Base-by-base conservation (phyloP, 1,140 invertebrate genomes). In the Scaptomyza hsui region DNA sequence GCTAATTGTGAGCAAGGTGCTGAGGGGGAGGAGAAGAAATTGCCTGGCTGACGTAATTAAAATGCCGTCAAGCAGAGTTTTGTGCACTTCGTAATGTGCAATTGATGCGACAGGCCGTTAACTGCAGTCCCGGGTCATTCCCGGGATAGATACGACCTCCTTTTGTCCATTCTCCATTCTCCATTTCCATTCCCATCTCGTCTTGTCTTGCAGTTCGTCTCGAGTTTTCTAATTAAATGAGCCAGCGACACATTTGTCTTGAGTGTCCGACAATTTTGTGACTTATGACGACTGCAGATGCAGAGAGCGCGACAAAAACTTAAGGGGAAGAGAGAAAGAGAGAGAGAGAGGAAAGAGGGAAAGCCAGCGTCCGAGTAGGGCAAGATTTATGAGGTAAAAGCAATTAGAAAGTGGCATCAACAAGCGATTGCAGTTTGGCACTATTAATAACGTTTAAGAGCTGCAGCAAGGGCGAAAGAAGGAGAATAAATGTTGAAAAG, bases 321-420 rank as follows among this genome's bases (percentile, higher is more conserved):
- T n/a, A n/a, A n/a, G n/a, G n/a, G n/a, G n/a, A n/a, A 24, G 24
- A 24, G 24, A 24, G 62, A 57, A 24, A 24, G 29, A 37, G 49
- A 9, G 19, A 10, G 26, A 29, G 18, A n/a, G 16, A 15, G 18
- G 39, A 47, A 55, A 44, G 15, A 21, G 24, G 24, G 24, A 59
- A 44, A 52, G 32, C 29, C 48, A 48, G 60, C 39, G 16, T 55
- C 41, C 51, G 61, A 56, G 59, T 39, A 47, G 21, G 49, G 19
- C 39, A 62, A 85, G 81, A 85, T 85, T 85, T 85, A 85, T 85
- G 81, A 85, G 81, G 81, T 85, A 85, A 81, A 85, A 81, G 81
- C 81, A 85, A 85, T 85, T 85, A 85, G 81, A 86, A 86, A 85
- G 77, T 81, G 73, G 77, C 74, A 86, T 77, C 72, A 85, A 81